Evolutionary conservation across 2,113 vertebrate species (phyloP), one percentile per base, ranked within the genome.

Genomic region (Fukomys damarensis): DNA sequence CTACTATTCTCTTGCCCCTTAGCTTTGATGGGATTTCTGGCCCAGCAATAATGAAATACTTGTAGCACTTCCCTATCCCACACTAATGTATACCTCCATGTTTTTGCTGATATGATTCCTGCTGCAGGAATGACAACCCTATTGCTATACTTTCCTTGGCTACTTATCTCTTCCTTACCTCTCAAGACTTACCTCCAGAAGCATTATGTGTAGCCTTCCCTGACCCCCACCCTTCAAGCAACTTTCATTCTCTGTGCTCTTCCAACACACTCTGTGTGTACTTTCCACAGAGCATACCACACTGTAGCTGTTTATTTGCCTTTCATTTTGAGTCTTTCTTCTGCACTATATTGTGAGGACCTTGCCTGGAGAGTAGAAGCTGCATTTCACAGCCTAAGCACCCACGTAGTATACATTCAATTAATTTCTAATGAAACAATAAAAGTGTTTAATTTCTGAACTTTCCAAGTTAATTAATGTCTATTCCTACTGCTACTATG

Each of bases 321-420:
- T 89, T 96, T 85, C 43, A 66, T 74, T 79, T 86, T 30, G 5
- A 22, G 24, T 86, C 54, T 70, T 30, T 82, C 46, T 95, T 82
- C 66, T 83, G 76, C 20, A 91, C 30, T 88, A 4, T 58, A 70
- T 72, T 85, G 43, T 90, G 38, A 88, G 46, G 22, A 81, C 38
- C n/a, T 93, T 94, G 56, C 49, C 13, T 26, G 66, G 5, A 86
- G 19, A 89, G 28, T 72, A 49, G 56, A 86, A 65, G 41, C 11
- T 54, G 7, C 9, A 81, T 52, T 43, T 76, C 43, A 93, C 17
- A 54, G 26, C 17, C 38, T 20, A 63, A 88, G 41, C 49, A 87
- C 9, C 28, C 10, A 66, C 30, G 20, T 4, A n/a, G 11, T 68
- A n/a, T 79, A 61, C 79, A 43, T 20, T 88, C 20, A 77, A 14